Evolutionary conservation across 1,140 invertebrate species (phyloP).

Genomic region (Tetragnatha versicolor): DNA sequence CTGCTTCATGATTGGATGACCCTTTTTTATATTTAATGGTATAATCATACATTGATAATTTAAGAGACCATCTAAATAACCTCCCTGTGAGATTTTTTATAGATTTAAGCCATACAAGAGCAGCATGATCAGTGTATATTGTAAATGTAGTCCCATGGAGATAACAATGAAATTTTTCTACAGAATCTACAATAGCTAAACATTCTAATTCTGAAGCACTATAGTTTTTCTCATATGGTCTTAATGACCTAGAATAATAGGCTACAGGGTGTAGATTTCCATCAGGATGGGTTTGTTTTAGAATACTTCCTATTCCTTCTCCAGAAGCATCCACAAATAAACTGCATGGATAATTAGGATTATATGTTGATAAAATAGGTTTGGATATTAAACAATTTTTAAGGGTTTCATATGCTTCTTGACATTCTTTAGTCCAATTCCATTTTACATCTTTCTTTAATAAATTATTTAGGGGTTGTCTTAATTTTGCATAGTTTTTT

Average conservation of each 20-base stretch:
- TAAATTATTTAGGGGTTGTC: slow-evolving; percentile 62
- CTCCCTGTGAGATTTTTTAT: neutral
- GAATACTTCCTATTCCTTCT: slow-evolving; percentile 66
- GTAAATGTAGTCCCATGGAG: neutral
- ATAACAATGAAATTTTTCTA: neutral
- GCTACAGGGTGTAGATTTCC: slow-evolving; percentile 61
- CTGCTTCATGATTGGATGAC: neutral
- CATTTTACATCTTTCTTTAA: slow-evolving; percentile 63
- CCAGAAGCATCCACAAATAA: slow-evolving; percentile 60
- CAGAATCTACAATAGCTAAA: slow-evolving; percentile 57
- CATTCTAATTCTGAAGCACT: slow-evolving; percentile 68
- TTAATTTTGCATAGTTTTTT: slow-evolving; percentile 58
- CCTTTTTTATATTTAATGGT: neutral
- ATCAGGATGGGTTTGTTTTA: slow-evolving; percentile 63
- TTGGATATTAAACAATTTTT: slow-evolving; percentile 59
- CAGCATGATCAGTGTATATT: neutral
- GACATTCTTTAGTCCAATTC: slow-evolving; percentile 60
- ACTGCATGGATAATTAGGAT: slow-evolving; percentile 42
- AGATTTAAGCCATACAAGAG: neutral
- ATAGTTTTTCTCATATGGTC: slow-evolving; percentile 66
- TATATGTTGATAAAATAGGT: slow-evolving; percentile 59
- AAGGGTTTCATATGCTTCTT: slow-evolving; percentile 62
- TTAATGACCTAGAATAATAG: slow-evolving; percentile 63
- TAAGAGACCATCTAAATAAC: too few relatives aligned
- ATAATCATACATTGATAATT: neutral